Conservation (phyloP, 2,888 invertebrate species). For the Phengaris arion region DNA sequence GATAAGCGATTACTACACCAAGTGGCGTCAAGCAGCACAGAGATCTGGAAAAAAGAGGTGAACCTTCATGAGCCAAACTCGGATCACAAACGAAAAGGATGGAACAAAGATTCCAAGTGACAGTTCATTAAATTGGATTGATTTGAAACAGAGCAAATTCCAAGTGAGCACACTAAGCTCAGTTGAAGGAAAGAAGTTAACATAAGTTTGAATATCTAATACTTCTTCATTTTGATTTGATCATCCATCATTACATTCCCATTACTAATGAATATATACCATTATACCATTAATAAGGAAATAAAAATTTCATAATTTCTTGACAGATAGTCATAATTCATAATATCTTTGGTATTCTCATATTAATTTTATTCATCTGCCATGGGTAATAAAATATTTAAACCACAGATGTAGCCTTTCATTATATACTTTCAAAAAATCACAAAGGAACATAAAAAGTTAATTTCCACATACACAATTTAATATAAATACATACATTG, state of each 20-base stretch:
- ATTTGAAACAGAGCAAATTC: conserved; percentile 28
- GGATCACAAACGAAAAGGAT: conserved; percentile 52
- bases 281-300: background rate
- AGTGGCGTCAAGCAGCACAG: conserved; percentile 87
- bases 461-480: conserved; percentile 31
- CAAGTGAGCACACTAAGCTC: conserved; percentile 16
- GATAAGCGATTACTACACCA: conserved; percentile 89
- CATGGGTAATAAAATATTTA: conserved; percentile 31
- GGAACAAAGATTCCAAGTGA: conserved; percentile 28
- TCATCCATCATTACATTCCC: conserved; percentile 5
- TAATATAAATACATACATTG: conserved; percentile 29
- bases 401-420: conserved; percentile 31
- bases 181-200: conserved; percentile 26
- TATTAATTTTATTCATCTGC: conserved; percentile 29
- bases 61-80: conserved; percentile 46
- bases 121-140: conserved; percentile 30
- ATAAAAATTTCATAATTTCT: conserved; percentile 8
- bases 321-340: background rate
- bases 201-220: conserved; percentile 16
- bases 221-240: conserved; percentile 1
- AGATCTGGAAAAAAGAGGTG: conserved; percentile 74
- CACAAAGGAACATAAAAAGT: conserved; percentile 24
- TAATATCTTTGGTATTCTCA: background rate
- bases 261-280: background rate
- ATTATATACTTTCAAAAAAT: conserved; percentile 27